Conservation (phyloP, 2,113 vertebrate species). For the Poecile atricapillus region DNA sequence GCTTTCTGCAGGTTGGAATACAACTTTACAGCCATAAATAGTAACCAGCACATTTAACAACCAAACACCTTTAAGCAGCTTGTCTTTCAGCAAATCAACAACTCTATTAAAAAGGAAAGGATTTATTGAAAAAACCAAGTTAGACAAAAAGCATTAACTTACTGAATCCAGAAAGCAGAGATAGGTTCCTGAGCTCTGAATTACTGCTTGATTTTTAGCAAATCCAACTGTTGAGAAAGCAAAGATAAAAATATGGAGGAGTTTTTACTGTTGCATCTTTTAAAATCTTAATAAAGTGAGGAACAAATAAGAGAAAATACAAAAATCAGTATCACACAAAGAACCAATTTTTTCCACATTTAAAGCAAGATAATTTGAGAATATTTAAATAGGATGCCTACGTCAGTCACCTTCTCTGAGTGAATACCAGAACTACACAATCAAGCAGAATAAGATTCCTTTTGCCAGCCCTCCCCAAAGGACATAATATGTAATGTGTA, state of each 20-base stretch:
- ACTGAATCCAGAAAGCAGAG: slow-evolving; percentile 97
- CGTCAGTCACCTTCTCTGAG: not conserved
- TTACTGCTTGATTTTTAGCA: slow-evolving; percentile 90
- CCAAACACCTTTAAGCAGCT: not conserved
- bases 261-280: not conserved
- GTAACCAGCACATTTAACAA: not conserved
- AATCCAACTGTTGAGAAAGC: slow-evolving; percentile 85
- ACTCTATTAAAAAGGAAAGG: not conserved
- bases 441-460: not conserved
- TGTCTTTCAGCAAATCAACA: not conserved
- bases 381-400: not conserved
- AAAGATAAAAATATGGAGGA: not conserved
- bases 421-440: not conserved
- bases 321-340: not conserved
- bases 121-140: not conserved
- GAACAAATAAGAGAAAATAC: not conserved
- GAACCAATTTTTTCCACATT: accelerated
- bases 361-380: not conserved
- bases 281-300: not conserved
- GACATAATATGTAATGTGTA: accelerated
- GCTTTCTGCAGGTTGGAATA: not conserved
- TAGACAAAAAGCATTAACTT: slow-evolving; percentile 67
- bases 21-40: not conserved
- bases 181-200: slow-evolving; percentile 85
- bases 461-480: not conserved